Conservation (phyloP, 2,888 invertebrate genomes). For the Nasonovia ribisnigri region DNA sequence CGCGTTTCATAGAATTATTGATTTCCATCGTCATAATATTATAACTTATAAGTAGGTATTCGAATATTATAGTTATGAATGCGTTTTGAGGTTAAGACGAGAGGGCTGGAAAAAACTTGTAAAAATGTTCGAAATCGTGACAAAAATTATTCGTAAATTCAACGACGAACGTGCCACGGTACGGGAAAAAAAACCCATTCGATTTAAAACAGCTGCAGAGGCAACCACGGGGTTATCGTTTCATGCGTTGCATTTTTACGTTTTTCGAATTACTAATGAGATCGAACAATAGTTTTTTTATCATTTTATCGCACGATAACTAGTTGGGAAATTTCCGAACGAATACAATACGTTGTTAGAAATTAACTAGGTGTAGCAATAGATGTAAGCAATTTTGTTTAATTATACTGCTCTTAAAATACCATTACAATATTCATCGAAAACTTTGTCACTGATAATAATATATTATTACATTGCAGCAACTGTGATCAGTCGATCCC, state of each 20-base stretch:
- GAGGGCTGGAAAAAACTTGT: background rate
- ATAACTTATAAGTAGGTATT: too few species aligned
- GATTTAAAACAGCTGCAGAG: background rate
- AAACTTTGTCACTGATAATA: background rate
- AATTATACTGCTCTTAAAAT: background rate
- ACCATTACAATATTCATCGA: background rate
- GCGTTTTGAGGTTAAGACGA: too few species aligned
- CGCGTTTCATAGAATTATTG: too few species aligned
- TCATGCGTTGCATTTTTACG: background rate
- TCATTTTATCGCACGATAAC: background rate
- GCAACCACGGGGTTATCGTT: background rate
- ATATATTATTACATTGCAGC: background rate
- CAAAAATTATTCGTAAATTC: background rate
- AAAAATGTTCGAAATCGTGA: background rate
- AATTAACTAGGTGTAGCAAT: background rate
- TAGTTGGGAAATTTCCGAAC: background rate
- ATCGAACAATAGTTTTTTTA: background rate
- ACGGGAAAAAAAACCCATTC: background rate
- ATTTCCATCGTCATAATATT: too few species aligned
- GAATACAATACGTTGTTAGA: background rate
- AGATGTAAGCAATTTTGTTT: background rate
- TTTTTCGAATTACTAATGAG: background rate
- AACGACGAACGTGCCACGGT: background rate
- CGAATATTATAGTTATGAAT: too few species aligned
- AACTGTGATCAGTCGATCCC: background rate